Evolutionary conservation across 37 sponge, comb jelly and placozoan species (phyloP).

Genomic region (Axinella damicornis): DNA sequence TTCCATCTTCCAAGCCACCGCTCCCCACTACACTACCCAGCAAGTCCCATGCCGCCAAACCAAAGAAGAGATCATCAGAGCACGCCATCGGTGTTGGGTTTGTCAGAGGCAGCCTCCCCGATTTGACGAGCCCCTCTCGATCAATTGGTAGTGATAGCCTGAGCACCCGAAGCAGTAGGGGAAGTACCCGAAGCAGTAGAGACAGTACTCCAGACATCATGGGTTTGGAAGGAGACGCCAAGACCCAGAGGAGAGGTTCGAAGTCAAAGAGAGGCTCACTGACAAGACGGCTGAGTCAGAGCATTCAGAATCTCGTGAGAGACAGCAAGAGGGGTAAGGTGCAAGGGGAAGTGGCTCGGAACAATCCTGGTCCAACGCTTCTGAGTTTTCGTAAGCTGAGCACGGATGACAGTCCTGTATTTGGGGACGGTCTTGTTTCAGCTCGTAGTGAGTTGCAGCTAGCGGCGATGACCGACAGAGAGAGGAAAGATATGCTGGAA

Average conservation of each 20-base stretch:
- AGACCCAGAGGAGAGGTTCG: neutral
- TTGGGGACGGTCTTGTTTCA: neutral
- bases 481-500: slow-evolving; percentile 10
- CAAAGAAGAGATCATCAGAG: no score
- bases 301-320: neutral
- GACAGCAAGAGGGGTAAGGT: neutral
- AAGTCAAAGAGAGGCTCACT: neutral
- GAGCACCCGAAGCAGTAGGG: neutral
- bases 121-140: no score
- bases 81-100: no score
- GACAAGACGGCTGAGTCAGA: neutral
- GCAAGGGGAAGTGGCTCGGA: neutral
- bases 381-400: neutral
- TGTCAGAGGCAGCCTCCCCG: no score
- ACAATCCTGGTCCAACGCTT: neutral
- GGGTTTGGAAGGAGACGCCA: neutral
- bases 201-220: slow-evolving; percentile 13
- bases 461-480: slow-evolving; percentile 9
- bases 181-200: neutral
- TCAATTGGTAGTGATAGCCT: no score
- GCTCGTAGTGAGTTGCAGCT: slow-evolving; percentile 24
- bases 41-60: no score
- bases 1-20: no score
- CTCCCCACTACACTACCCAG: no score
- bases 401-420: no score